Percentiles rank a stretch among this genome's conserved stretches.
These are phyloP conservation scores for Dromas ardeola DNA, from an alignment of 2,113 vertebrate species.

Conservation along the genomic window DNA sequence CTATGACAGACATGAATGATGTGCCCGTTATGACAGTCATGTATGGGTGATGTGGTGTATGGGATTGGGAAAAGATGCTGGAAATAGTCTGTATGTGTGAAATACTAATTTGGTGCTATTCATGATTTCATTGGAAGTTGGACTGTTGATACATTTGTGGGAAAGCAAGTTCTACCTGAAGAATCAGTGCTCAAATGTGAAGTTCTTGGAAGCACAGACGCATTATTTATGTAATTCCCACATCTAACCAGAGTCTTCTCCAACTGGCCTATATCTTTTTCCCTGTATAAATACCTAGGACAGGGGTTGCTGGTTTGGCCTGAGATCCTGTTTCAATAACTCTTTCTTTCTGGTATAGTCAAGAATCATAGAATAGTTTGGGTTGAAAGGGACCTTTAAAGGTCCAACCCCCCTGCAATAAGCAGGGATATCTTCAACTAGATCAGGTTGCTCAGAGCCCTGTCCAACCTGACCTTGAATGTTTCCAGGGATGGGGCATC, in stretches of 20 bases:
- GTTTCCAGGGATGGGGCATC: background rate
- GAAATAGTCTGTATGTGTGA: background rate
- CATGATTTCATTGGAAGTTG: background rate
- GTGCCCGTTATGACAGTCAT: background rate
- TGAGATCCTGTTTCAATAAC: background rate
- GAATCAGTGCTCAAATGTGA: background rate
- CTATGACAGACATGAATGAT: background rate
- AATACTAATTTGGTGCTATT: fast-evolving
- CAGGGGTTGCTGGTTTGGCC: background rate
- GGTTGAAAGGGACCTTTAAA: background rate
- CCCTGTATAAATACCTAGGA: background rate
- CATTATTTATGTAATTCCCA: fast-evolving
- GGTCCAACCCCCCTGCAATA: background rate
- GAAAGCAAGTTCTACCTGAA: background rate
- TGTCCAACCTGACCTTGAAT: background rate
- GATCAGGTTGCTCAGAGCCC: background rate
- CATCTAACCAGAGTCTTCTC: background rate
- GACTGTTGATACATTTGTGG: fast-evolving
- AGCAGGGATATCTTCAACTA: background rate
- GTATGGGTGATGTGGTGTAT: background rate
- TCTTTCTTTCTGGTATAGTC: background rate
- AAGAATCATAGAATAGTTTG: background rate
- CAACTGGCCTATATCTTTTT: background rate
- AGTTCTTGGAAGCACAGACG: background rate
- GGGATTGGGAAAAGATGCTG: background rate